Conservation (phyloP, 2,888 invertebrate species). For the Gari tellinella region DNA sequence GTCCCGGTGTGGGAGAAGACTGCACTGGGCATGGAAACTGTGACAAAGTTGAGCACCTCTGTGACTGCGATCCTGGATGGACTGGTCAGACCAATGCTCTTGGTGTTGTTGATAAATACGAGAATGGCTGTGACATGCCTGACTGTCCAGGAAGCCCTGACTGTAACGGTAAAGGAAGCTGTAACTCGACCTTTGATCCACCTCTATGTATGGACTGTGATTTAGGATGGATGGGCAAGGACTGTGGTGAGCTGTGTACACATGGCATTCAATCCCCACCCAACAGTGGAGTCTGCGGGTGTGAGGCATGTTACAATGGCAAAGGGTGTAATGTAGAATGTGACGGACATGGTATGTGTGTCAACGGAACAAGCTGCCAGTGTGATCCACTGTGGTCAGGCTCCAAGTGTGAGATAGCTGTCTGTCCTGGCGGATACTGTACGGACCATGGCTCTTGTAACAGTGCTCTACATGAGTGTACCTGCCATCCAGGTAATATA, state of each 20-base stretch:
- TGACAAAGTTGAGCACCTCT: constrained; percentile 66
- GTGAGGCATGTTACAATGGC: constrained; percentile 67
- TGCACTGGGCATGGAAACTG: constrained; percentile 73
- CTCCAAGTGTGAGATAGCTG: constrained; percentile 66
- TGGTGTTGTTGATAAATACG: constrained; percentile 25
- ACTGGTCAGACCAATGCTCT: constrained; percentile 50
- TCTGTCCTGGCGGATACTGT: constrained; percentile 72
- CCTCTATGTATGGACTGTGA: constrained; percentile 67
- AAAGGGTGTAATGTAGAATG: constrained; percentile 67
- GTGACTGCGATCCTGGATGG: constrained; percentile 73
- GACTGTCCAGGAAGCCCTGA: constrained; percentile 76
- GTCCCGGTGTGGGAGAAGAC: constrained; percentile 68
- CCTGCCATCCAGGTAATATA: constrained; percentile 71
- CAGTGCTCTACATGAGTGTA: constrained; percentile 62
- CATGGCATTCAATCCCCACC: constrained; percentile 66
- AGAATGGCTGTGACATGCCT: constrained; percentile 66
- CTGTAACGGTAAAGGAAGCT: constrained; percentile 68
- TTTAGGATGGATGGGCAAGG: constrained; percentile 69
- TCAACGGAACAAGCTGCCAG: constrained; percentile 42
- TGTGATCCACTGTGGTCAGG: constrained; percentile 71
- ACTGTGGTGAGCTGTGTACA: constrained; percentile 67
- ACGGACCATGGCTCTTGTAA: constrained; percentile 67
- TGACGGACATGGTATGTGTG: constrained; percentile 58
- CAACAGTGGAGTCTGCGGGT: constrained; percentile 65
- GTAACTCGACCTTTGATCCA: constrained; percentile 56